These are phyloP conservation scores for Bombycilla garrulus DNA, from an alignment of 2,113 vertebrate genomes.

Conservation along the genomic window DNA sequence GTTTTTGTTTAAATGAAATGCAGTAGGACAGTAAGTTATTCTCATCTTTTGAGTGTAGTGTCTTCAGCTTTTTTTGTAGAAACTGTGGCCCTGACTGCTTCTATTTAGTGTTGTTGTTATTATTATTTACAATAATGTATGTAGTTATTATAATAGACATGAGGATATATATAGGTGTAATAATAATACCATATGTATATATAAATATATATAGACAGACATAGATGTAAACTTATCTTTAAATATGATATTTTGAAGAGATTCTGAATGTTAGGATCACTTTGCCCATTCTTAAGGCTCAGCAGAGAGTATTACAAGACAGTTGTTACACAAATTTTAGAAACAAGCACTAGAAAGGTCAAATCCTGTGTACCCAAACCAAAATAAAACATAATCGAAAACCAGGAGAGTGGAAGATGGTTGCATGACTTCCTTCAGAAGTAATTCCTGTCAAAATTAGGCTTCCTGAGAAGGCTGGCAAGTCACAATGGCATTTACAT, in stretches of 20 bases:
- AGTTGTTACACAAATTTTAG: not conserved
- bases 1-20: not conserved
- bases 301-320: not conserved
- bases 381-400: too few relatives aligned
- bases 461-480: not conserved
- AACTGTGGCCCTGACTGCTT: not conserved
- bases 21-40: not conserved
- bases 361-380: not conserved
- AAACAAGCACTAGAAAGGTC: not conserved
- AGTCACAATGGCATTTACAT: not conserved
- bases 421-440: not conserved
- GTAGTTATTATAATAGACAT: not conserved
- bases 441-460: not conserved
- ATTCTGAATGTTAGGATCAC: not conserved
- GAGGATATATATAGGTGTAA: not conserved
- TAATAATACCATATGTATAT: not conserved
- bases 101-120: not conserved
- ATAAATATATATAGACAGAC: not conserved
- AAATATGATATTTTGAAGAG: not conserved
- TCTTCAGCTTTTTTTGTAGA: not conserved
- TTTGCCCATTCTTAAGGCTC: not conserved
- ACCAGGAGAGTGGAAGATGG: not conserved
- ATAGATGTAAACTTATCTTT: not conserved
- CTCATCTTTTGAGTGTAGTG: not conserved
- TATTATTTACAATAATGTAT: not conserved